phyloP scores from a whole-genome alignment of 2,888 invertebrate species.

The Helicoverpa assulta region DNA sequence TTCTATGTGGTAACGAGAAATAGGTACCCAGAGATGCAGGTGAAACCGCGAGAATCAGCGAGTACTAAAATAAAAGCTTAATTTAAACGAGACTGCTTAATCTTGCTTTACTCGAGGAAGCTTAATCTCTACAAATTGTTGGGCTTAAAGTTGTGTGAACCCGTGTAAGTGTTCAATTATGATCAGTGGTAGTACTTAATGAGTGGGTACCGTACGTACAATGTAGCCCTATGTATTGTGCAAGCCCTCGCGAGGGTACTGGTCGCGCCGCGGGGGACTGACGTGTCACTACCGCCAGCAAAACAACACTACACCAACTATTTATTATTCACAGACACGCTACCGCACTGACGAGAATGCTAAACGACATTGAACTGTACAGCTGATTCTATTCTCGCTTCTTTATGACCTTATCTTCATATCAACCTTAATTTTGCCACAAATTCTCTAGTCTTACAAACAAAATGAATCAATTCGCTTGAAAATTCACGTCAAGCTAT shows the following conservation, averaged over 20 bases:
- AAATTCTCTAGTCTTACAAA: background rate
- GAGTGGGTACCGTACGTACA: slow-evolving; percentile 27
- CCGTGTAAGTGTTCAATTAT: slow-evolving; percentile 29
- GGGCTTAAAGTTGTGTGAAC: slow-evolving; percentile 23
- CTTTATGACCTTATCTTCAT: slow-evolving; percentile 12
- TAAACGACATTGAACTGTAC: slow-evolving; percentile 38
- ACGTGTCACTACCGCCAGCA: slow-evolving; percentile 33
- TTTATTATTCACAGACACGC: slow-evolving; percentile 18
- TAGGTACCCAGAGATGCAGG: background rate
- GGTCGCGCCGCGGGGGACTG: slow-evolving; percentile 32
- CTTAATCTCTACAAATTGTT: slow-evolving; percentile 14
- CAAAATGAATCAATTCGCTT: background rate
- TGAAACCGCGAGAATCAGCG: background rate
- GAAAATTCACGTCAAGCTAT: background rate
- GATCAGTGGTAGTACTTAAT: slow-evolving; percentile 27
- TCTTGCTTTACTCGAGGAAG: slow-evolving; percentile 1
- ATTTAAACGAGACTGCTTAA: background rate
- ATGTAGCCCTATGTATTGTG: slow-evolving; percentile 46
- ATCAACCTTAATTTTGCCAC: slow-evolving; percentile 5
- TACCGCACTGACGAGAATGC: slow-evolving; percentile 26
- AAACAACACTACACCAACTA: slow-evolving; percentile 29
- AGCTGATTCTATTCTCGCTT: slow-evolving; percentile 33
- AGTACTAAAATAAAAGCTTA: slow-evolving; percentile 2
- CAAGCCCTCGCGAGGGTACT: slow-evolving; percentile 42
- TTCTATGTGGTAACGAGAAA: too few relatives aligned